Evolutionary conservation across 2,113 vertebrate genomes (phyloP).

Genomic region (Octodon degus): DNA sequence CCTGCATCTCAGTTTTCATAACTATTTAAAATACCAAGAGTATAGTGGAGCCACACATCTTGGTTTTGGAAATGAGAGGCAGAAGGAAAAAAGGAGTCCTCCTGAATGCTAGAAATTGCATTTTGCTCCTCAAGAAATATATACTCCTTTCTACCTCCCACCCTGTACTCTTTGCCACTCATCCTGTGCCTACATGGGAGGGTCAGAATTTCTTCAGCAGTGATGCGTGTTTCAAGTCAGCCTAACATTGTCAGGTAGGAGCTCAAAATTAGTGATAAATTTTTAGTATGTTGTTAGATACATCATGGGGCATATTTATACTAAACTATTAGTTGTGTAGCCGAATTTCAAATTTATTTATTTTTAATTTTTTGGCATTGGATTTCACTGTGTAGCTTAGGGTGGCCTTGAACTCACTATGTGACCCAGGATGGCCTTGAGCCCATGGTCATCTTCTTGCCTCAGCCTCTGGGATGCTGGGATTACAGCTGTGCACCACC

Average conservation of each 20-base stretch:
- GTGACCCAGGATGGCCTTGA: neutral
- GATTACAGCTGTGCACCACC: neutral
- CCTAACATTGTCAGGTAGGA: neutral
- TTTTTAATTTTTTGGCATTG: neutral
- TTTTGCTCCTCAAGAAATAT: constrained; percentile 21
- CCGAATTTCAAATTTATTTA: neutral
- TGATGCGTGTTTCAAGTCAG: constrained; percentile 42
- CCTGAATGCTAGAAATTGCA: neutral
- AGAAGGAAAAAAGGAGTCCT: neutral
- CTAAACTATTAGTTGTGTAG: neutral
- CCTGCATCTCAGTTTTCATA: neutral
- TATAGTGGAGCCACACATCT: neutral
- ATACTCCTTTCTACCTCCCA: neutral
- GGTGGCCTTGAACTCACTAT: neutral
- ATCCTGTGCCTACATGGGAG: neutral
- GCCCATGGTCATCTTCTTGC: neutral
- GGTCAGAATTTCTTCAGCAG: neutral
- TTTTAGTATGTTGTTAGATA: neutral
- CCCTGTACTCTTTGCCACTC: neutral
- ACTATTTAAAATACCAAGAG: constrained; percentile 16
- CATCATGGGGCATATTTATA: neutral
- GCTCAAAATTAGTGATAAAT: constrained; percentile 31
- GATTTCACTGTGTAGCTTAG: neutral
- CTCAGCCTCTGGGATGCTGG: neutral
- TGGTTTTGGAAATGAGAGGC: neutral